Percentiles rank a stretch among this genome's conserved stretches.
These are phyloP conservation scores for Neomonachus schauinslandi DNA, from an alignment of 2,113 vertebrate species.

Conservation along the genomic window DNA sequence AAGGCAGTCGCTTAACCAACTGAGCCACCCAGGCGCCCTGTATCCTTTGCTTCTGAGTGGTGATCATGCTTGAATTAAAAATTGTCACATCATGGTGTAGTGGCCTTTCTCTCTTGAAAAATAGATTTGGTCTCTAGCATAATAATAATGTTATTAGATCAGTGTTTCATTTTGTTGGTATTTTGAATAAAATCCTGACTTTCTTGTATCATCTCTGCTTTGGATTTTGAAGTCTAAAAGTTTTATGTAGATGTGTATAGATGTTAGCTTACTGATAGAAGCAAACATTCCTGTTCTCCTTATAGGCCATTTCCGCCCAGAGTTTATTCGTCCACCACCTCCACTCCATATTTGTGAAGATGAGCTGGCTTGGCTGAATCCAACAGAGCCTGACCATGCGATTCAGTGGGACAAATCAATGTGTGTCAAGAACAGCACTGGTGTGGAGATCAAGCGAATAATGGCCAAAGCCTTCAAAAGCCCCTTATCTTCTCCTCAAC, in stretches of 20 bases:
- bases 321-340: constrained; percentile 96
- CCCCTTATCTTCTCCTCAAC: constrained; percentile 95
- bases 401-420: constrained; percentile 98
- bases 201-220: not conserved
- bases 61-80: not conserved
- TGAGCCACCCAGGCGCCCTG: too few species aligned
- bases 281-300: not conserved
- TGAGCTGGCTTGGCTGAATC: constrained; percentile 97
- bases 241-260: not conserved
- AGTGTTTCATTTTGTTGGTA: not conserved
- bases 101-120: not conserved
- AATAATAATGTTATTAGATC: not conserved
- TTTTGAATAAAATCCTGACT: not conserved
- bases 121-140: not conserved
- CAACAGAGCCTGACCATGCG: constrained; percentile 95
- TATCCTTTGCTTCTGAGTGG: not conserved
- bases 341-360: constrained; percentile 97
- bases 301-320: constrained; percentile 97
- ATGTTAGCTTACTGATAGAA: not conserved
- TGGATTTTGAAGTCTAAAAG: not conserved
- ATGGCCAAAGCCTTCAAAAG: constrained; percentile 99
- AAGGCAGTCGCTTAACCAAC: too few species aligned
- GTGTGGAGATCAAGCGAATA: constrained; percentile 97
- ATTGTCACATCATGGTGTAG: not conserved
- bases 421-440: constrained; percentile 98